These are phyloP conservation scores for Oasisia sp. DNA, from an alignment of 2,888 invertebrate species.

Conservation along the genomic window DNA sequence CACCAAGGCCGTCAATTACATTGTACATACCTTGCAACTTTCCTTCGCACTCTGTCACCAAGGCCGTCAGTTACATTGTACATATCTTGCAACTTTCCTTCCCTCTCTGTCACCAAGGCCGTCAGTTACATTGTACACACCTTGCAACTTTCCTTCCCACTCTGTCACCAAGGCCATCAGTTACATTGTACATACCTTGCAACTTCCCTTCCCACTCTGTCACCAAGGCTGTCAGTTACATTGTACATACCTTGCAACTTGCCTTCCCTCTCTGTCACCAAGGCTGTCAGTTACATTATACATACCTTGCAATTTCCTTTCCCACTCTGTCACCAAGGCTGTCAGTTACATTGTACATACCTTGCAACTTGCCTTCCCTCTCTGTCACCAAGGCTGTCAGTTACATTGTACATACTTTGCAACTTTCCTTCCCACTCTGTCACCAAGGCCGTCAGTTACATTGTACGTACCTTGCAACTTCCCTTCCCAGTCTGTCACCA, in stretches of 20 bases:
- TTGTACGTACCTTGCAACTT: constrained; percentile 32
- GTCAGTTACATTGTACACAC: too few relatives aligned
- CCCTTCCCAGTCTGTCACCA: constrained; percentile 52
- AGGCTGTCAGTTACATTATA: constrained; percentile 52
- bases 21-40: constrained; percentile 32
- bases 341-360: too few relatives aligned
- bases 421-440: constrained; percentile 50
- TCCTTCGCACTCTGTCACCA: constrained; percentile 53
- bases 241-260: constrained; percentile 32
- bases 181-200: too few relatives aligned
- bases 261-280: constrained; percentile 53
- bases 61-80: constrained; percentile 48
- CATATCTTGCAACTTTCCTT: constrained; percentile 39
- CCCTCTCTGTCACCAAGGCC: constrained; percentile 53
- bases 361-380: constrained; percentile 42
- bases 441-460: constrained; percentile 53
- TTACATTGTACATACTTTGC: too few relatives aligned
- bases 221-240: constrained; percentile 53
- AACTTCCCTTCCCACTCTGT: constrained; percentile 49
- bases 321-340: constrained; percentile 53
- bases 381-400: constrained; percentile 55
- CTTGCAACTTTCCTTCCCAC: constrained; percentile 42
- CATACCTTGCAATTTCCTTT: constrained; percentile 36
- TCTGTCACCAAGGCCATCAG: constrained; percentile 55
- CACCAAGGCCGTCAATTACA: constrained; percentile 55